Base-by-base conservation (phyloP, 2,888 invertebrate species). In the Xanthorhoe designata region DNA sequence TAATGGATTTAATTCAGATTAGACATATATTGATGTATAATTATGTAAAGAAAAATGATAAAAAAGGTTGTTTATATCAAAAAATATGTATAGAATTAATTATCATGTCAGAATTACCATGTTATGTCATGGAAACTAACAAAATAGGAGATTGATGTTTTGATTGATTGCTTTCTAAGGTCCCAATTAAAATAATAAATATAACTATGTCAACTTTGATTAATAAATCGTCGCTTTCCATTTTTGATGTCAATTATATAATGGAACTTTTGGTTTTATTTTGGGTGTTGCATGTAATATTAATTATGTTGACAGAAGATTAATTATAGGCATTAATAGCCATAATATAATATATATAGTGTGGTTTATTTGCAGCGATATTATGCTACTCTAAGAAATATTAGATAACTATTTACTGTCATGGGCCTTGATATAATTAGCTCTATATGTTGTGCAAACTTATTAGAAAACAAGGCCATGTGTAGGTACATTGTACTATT, bases 41-140 rank as follows among this genome's bases (percentile, higher is more conserved):
- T 6, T 6, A 29, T 13, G n/a, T 35, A 54, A 42, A 55, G 1
- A 24, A 17, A 13, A 24, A 0, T 24, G 24, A 1, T 24, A 24
- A 24, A 24, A 24, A 24, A 29, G 13, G 42, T 32, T 52, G 13
- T 19, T 15, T 13, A 17, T 32, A 17, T 60, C 67, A 61, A 18
- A 50, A 68, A 64, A 68, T 55, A 24, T 47, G 64, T 68, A 64
- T 62, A 54, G 13, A 65, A 66, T 24, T 24, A 24, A 24, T 3
- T 61, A 49, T 64, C 63, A 68, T 62, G 64, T 50, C 64, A 59
- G 38, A 64, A 60, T 66, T 70, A 59, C 50, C 51, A 53, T 53
- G 64, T 66, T 70, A 64, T 64, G 65, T 67, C 68, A 69, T 51
- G 35, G 32, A 68, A 66, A n/a, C n/a, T n/a, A n/a, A n/a, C n/a